Base-by-base conservation (phyloP, 2,113 vertebrate genomes). In the Notiomystis cincta region DNA sequence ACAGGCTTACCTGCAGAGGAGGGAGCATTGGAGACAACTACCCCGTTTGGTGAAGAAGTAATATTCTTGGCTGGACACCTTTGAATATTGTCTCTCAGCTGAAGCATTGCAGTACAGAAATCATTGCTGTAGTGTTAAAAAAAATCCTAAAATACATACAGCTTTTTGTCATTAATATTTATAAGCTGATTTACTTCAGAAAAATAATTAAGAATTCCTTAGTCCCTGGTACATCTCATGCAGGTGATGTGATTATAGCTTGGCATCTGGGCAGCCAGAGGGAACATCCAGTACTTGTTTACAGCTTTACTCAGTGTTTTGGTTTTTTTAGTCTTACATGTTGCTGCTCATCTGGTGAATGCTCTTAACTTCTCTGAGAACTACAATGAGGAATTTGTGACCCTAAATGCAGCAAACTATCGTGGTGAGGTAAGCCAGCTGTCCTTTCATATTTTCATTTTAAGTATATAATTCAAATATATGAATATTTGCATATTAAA, bases 341-440 rank as follows among this genome's bases (percentile, higher is more conserved):
- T 99, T 92, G 98, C 98, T 66, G 99, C 99, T 92, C 99, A 99
- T 88, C 96, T 99, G 96, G 97, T 98, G 67, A 99, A 99, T 6
- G 97, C 98, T 10, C 94, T 98, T 89, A 99, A 98, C 95, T 99
- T 99, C 98, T 99, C 99, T 44, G 96, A 96, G 65, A 98, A 98
- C 90, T 99, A 99, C 97, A 98, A 86, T 0, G 98, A 99, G 44
- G 98, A 99, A 31, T 99, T 99, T 51, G 95, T 98, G 25, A 97
- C 98, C 65, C 97, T 99, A 78, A 99, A 99, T 82, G 97, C 98
- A 79, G 99, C 99, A 7, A 98, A 98, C 87, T 98, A 99, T 97
- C 98, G 95, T 73, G 98, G 99, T 94, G 99, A 99, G 99, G 99
- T 99, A 97, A 96, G 97, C 77, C 82, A 82, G 22, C 44, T 70